Evolutionary conservation across 2,797 vertebrate species (phyloP).

Genomic region (Centroberyx gerrardi): DNA sequence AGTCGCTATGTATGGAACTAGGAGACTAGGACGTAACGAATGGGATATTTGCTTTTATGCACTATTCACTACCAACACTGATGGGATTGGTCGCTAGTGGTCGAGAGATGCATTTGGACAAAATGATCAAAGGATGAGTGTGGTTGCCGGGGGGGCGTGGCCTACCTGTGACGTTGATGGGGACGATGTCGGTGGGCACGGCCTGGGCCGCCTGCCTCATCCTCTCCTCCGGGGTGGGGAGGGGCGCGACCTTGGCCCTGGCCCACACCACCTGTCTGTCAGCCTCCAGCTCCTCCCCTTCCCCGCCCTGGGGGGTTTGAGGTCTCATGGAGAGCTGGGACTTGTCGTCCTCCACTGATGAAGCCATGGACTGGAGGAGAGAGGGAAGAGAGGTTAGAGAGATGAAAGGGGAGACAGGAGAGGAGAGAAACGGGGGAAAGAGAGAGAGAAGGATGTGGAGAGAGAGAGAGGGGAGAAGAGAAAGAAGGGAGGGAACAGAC

Average conservation of each 20-base stretch:
- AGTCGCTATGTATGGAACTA: background rate
- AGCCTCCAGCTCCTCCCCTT: slow-evolving; percentile 64
- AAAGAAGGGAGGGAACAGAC: background rate
- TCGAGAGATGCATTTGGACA: background rate
- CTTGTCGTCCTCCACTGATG: slow-evolving; percentile 83
- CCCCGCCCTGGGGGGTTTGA: slow-evolving; percentile 83
- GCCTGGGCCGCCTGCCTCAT: slow-evolving; percentile 94
- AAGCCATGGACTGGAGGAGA: slow-evolving; percentile 79
- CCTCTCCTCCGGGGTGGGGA: slow-evolving; percentile 92
- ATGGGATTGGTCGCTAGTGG: slow-evolving; percentile 14
- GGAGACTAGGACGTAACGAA: slow-evolving; percentile 6
- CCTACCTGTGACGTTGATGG: slow-evolving; percentile 95
- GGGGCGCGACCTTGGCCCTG: slow-evolving; percentile 82
- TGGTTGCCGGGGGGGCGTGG: background rate
- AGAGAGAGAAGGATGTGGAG: slow-evolving; percentile 8
- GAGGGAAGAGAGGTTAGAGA: slow-evolving; percentile 63
- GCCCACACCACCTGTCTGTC: slow-evolving; percentile 81
- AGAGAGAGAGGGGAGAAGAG: background rate
- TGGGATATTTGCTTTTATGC: background rate
- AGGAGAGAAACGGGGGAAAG: background rate
- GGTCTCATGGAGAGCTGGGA: slow-evolving; percentile 87
- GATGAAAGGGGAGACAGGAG: background rate
- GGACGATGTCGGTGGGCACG: slow-evolving; percentile 93
- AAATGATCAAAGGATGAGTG: background rate
- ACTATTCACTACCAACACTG: slow-evolving; percentile 1